Evolutionary conservation across 2,888 invertebrate species (phyloP).

Genomic region (Cheiracanthium punctorium): DNA sequence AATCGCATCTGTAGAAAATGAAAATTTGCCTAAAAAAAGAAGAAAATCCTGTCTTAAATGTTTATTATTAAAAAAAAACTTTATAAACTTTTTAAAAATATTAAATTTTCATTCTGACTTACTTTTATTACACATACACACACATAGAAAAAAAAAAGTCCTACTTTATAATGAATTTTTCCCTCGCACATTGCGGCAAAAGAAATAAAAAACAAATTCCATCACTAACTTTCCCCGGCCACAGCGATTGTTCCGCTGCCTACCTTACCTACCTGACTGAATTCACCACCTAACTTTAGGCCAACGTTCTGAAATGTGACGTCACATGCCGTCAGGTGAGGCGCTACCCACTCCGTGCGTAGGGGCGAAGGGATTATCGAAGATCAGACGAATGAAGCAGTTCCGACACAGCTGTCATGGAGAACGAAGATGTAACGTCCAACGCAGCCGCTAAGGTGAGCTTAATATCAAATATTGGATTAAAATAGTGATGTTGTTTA

Average conservation of each 20-base stretch:
- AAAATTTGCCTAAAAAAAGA: too few relatives aligned
- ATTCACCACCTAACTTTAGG: background rate
- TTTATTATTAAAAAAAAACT: too few relatives aligned
- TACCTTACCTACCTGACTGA: background rate
- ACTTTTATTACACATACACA: too few relatives aligned
- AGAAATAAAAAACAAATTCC: too few relatives aligned
- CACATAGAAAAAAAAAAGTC: too few relatives aligned
- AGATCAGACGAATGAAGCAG: background rate
- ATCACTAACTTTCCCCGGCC: background rate
- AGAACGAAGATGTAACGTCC: constrained; percentile 36
- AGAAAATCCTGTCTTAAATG: too few relatives aligned
- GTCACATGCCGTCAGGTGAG: constrained; percentile 58
- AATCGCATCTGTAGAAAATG: too few relatives aligned
- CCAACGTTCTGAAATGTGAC: constrained; percentile 41
- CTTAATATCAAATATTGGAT: background rate
- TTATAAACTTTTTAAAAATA: too few relatives aligned
- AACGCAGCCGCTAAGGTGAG: constrained; percentile 46
- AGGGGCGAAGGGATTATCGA: constrained; percentile 33
- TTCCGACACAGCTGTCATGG: constrained; percentile 45
- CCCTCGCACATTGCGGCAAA: too few relatives aligned
- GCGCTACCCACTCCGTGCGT: constrained; percentile 54
- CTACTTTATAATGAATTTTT: too few relatives aligned
- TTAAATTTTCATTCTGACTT: too few relatives aligned
- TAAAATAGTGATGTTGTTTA: too few relatives aligned
- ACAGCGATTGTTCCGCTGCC: background rate